Evolutionary conservation across 2,797 vertebrate species (phyloP), one percentile per base, ranked within the genome.

Genomic region (Anguilla pacifica): DNA sequence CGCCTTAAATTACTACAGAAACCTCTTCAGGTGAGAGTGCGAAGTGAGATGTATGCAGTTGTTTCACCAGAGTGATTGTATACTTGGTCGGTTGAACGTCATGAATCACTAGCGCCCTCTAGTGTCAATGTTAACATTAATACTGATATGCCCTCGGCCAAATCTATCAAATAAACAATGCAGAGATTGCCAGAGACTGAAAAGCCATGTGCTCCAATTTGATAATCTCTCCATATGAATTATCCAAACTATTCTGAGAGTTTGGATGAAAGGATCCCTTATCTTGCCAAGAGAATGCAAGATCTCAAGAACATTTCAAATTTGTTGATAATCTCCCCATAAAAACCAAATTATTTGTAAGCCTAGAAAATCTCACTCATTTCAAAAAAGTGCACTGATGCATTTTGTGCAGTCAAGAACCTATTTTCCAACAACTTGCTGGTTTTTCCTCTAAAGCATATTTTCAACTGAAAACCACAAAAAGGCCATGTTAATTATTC

Each of bases 1-100:
- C 88, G 98, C 98, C 85, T 97, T 99, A 90, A 99, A 98, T 94
- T 98, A 99, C 90, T 99, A 97, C 93, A 97, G 98, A 94, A 98
- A 97, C 92, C 96, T 99, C 89, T 99, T 99, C 96, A 99, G 97
- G 98, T 99, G 88, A 85, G 91, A 46, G 83, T 59, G 0, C 85
- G 49, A 10, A 39, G 28, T 17, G 74, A 39, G 17, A 39, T 5
- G 79, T 49, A 17, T 11, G 22, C 7, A 2, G 51, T 79, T 51
- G 79, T 49, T 82, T 51, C 4, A 25, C 22, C 11, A 4, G 74
- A 39, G 74, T 43, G 15, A 4, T 35, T 17, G 6, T 77, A n/a
- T 77, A 77, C 74, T 77, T 19, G 74, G 39, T 43, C 39, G 15
- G 35, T 17, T 22, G 19, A 43, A 3, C 74, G 43, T 43, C 39